A percentile compares a stretch with the other conserved stretches of the same genome.
Conservation (phyloP, 2,888 invertebrate species). For the Byasa hedistus region DNA sequence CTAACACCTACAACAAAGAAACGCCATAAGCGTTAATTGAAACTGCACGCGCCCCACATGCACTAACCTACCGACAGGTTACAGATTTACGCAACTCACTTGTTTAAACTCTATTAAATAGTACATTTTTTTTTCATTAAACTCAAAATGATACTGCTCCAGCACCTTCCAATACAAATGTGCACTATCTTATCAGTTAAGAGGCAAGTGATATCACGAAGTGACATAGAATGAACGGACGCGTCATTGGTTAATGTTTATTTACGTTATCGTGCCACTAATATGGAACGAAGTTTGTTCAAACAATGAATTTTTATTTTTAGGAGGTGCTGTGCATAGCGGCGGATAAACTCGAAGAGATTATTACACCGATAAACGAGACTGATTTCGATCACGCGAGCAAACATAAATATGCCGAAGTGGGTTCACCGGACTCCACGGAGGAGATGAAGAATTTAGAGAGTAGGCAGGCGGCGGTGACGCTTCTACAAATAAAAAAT, state of each 20-base stretch:
- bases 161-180: constrained; percentile 58
- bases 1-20: constrained; percentile 75
- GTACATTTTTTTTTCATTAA: constrained; percentile 62
- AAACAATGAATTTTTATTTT: constrained; percentile 62
- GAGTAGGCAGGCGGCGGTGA: constrained; percentile 76
- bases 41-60: constrained; percentile 37
- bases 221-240: constrained; percentile 57
- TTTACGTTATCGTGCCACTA: constrained; percentile 63
- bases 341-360: constrained; percentile 79
- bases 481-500: constrained; percentile 75
- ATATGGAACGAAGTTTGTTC: constrained; percentile 52
- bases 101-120: constrained; percentile 47
- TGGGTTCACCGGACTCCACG: constrained; percentile 74
- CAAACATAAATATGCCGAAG: constrained; percentile 67
- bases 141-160: constrained; percentile 61
- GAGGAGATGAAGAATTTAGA: constrained; percentile 78
- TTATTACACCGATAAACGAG: constrained; percentile 73
- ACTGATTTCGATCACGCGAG: constrained; percentile 56
- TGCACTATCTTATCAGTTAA: constrained; percentile 69
- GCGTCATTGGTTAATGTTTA: constrained; percentile 66
- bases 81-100: constrained; percentile 54
- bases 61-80: constrained; percentile 37
- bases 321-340: constrained; percentile 81
- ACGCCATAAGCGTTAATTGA: constrained; percentile 35
- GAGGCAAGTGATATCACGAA: constrained; percentile 62